phyloP scores from a whole-genome alignment of 2,888 invertebrate genomes.

The Cabera pusaria region DNA sequence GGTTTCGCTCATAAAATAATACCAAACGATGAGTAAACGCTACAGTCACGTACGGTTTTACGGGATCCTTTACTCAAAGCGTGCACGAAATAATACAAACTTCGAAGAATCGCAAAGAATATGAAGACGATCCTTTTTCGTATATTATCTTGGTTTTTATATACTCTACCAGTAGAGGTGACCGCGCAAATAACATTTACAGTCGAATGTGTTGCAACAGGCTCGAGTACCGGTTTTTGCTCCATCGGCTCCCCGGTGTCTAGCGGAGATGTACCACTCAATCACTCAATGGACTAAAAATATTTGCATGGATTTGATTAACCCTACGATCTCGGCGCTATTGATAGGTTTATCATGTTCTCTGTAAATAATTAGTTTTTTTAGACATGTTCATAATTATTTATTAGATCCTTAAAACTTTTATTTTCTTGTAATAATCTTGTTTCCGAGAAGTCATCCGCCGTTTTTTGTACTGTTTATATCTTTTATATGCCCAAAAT shows the following conservation, averaged over 20 bases:
- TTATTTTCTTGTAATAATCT: conserved; percentile 3
- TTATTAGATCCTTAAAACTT: too few relatives aligned
- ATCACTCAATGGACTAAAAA: conserved; percentile 64
- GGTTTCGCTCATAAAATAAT: conserved; percentile 53
- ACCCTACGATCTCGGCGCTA: conserved; percentile 40
- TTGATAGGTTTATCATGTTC: conserved; percentile 20
- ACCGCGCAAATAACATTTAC: conserved; percentile 45
- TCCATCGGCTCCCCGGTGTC: conserved; percentile 71
- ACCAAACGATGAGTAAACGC: conserved; percentile 40
- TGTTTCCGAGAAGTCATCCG: conserved; percentile 2
- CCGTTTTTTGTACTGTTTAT: conserved; percentile 16
- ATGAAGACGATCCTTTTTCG: too few relatives aligned
- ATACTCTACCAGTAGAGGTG: conserved; percentile 1
- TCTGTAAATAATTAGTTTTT: too few relatives aligned
- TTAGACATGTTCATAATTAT: too few relatives aligned
- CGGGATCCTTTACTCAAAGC: conserved; percentile 40
- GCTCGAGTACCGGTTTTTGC: conserved; percentile 63
- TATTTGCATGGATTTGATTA: conserved; percentile 62
- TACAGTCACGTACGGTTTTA: conserved; percentile 48
- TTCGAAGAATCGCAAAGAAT: conserved; percentile 8
- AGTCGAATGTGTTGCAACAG: conserved; percentile 59
- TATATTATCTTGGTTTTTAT: too few relatives aligned
- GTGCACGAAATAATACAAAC: conserved; percentile 37
- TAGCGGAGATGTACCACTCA: conserved; percentile 57
- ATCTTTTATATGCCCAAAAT: conserved; percentile 18